These are phyloP conservation scores for Aleiodes alternator DNA, from an alignment of 2,888 invertebrate species.

Conservation along the genomic window DNA sequence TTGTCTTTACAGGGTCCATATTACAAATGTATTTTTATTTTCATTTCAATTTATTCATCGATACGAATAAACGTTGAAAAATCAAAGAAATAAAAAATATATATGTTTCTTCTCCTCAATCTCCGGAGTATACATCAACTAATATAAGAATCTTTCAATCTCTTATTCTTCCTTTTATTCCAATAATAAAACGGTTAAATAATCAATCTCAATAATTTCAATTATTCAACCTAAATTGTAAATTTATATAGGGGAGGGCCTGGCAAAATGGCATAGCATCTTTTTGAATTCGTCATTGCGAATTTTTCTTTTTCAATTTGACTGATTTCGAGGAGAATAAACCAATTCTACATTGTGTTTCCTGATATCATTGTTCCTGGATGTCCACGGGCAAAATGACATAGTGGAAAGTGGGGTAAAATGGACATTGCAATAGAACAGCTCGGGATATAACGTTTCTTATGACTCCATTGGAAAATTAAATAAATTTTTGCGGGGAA, in stretches of 20 bases:
- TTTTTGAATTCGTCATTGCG: too few relatives aligned
- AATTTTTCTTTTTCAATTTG: too few relatives aligned
- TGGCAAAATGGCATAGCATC: too few relatives aligned
- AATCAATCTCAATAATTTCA: constrained; percentile 35
- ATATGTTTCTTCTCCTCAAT: constrained; percentile 19
- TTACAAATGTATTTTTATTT: constrained; percentile 52
- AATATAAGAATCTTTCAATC: constrained; percentile 28
- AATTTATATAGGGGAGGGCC: constrained; percentile 33
- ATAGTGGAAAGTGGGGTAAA: too few relatives aligned
- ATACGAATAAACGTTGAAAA: constrained; percentile 30
- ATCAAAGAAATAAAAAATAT: constrained; percentile 18
- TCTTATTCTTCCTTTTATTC: constrained; percentile 11
- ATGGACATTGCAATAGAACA: too few relatives aligned
- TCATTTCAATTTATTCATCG: constrained; percentile 23
- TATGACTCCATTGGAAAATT: too few relatives aligned
- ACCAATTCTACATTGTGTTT: too few relatives aligned
- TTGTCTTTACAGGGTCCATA: constrained; percentile 62
- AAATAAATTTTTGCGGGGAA: too few relatives aligned
- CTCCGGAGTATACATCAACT: constrained; percentile 13
- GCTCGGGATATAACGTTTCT: too few relatives aligned
- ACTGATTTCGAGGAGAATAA: too few relatives aligned
- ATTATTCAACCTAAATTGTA: constrained; percentile 33
- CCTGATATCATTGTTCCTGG: too few relatives aligned
- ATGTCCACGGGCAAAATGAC: too few relatives aligned
- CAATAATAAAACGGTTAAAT: constrained; percentile 31